phyloP scores from a whole-genome alignment of 2,888 invertebrate genomes.

The Isoperla grammatica region DNA sequence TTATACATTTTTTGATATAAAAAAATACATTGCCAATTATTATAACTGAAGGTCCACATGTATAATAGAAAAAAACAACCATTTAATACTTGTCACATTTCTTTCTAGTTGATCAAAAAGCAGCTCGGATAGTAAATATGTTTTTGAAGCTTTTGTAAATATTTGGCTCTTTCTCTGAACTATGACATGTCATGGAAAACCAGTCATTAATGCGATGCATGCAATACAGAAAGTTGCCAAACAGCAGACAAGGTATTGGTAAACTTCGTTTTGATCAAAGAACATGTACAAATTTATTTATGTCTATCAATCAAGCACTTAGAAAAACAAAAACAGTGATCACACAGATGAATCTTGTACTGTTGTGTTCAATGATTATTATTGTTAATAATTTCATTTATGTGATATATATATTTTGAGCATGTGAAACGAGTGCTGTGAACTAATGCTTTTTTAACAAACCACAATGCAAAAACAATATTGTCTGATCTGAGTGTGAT shows the following conservation, averaged over 20 bases:
- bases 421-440: not conserved
- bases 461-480: not conserved
- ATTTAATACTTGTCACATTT: not conserved
- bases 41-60: not conserved
- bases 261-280: not conserved
- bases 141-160: slow-evolving; percentile 1
- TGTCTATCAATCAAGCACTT: not conserved
- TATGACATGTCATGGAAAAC: not conserved
- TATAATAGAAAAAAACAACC: not conserved
- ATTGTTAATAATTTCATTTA: not conserved
- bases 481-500: not conserved
- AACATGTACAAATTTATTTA: slow-evolving; percentile 2
- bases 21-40: not conserved
- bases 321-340: not conserved
- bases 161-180: not conserved
- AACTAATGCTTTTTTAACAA: not conserved
- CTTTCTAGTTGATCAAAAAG: not conserved
- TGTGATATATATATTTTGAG: not conserved
- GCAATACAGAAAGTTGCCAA: too few relatives aligned
- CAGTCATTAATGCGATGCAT: not conserved
- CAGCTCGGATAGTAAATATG: not conserved
- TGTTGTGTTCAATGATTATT: not conserved
- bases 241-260: too few relatives aligned
- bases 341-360: not conserved
- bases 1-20: not conserved